These are phyloP conservation scores for Helicolenus hilgendorfi DNA, from an alignment of 2,797 vertebrate genomes.

Conservation along the genomic window DNA sequence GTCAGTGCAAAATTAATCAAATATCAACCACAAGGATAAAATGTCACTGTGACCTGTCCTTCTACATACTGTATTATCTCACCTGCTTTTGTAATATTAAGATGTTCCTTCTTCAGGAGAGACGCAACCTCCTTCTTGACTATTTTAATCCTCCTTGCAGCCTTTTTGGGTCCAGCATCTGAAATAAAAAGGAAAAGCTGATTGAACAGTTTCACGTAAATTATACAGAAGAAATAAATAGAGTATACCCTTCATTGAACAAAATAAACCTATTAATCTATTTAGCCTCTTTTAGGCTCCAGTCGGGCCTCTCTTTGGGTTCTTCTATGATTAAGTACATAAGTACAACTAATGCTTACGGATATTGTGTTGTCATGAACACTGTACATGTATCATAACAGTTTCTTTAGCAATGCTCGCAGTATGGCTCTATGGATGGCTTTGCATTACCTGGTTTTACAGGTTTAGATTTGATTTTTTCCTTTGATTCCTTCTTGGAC, in stretches of 20 bases:
- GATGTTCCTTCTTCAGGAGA: constrained; percentile 65
- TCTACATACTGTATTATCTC: neutral
- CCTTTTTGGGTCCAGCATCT: constrained; percentile 47
- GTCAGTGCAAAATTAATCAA: neutral
- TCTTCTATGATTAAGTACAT: too few species aligned
- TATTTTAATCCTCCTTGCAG: constrained; percentile 26
- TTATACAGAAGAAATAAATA: neutral
- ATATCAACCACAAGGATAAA: neutral
- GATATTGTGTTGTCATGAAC: neutral
- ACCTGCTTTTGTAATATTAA: constrained; percentile 74
- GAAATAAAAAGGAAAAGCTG: constrained; percentile 14
- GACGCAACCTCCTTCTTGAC: constrained; percentile 36
- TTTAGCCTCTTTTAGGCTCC: too few species aligned
- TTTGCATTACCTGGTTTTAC: constrained; percentile 58
- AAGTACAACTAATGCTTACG: neutral
- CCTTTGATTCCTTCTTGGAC: constrained; percentile 24
- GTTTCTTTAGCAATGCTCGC: neutral
- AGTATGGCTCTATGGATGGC: neutral
- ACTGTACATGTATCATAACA: neutral
- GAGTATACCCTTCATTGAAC: neutral
- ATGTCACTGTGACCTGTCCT: neutral
- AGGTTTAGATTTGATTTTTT: constrained; percentile 40
- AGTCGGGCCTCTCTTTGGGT: too few species aligned
- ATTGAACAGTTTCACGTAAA: neutral
- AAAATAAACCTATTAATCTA: neutral